Conservation (phyloP, 2,888 invertebrate genomes). For the Argyresthia goedartella region DNA sequence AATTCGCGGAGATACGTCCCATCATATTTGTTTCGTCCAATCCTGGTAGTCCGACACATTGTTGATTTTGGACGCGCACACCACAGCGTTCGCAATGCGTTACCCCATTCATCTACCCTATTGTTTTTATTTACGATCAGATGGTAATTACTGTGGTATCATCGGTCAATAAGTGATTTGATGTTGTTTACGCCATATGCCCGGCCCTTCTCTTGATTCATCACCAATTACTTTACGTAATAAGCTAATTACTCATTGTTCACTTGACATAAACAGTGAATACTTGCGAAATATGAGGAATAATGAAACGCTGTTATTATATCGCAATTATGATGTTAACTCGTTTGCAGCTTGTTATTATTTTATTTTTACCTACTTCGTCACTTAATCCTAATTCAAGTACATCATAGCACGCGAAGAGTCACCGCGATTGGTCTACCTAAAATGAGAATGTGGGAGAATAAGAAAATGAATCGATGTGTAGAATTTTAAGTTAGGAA, state of each 20-base stretch:
- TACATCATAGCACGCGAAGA: no score
- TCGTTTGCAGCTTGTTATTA: neutral
- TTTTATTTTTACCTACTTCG: neutral
- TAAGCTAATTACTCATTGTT: conserved; percentile 17
- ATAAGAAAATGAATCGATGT: no score
- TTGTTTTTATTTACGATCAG: conserved; percentile 46
- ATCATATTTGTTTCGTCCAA: no score
- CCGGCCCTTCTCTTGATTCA: conserved; percentile 7
- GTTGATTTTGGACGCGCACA: conserved; percentile 15
- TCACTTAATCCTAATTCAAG: no score
- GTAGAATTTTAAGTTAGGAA: no score
- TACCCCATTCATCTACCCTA: conserved; percentile 15
- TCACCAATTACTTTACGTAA: conserved; percentile 17
- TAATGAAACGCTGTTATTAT: neutral
- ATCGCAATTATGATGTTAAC: neutral
- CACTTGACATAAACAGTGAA: neutral
- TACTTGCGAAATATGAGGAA: neutral
- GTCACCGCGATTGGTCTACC: no score
- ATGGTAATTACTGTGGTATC: conserved; percentile 44
- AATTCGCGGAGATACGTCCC: no score
- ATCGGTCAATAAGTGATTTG: conserved; percentile 44
- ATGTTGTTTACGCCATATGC: conserved; percentile 31
- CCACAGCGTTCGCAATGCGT: neutral
- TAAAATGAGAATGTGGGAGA: no score
- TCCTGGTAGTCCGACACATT: conserved; percentile 11